A percentile compares a stretch with the other conserved stretches of the same genome.
Evolutionary conservation across 2,888 invertebrate genomes (phyloP).

Genomic region (Sclerodermus sp.): DNA sequence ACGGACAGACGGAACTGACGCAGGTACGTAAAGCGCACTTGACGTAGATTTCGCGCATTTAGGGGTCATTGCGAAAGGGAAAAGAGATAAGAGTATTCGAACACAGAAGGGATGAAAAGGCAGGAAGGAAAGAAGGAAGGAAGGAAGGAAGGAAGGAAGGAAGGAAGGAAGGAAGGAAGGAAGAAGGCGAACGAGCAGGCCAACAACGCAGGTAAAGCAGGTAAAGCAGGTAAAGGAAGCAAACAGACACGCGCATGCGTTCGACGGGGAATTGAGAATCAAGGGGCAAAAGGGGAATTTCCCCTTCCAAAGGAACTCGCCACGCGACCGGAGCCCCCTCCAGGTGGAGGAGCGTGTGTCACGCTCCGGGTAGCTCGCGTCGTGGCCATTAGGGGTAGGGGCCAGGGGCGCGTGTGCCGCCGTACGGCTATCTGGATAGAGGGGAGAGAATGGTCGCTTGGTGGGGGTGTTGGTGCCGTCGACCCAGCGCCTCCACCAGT

Average conservation of each 20-base stretch:
- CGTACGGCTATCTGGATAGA: slow-evolving; percentile 13
- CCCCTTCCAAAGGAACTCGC: slow-evolving; percentile 9
- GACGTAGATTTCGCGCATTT: too few species aligned
- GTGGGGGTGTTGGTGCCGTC: slow-evolving; percentile 37
- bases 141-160: too few species aligned
- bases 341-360: slow-evolving; percentile 47
- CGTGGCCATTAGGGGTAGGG: slow-evolving; percentile 46
- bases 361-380: slow-evolving; percentile 48
- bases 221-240: too few species aligned
- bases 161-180: too few species aligned
- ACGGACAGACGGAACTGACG: too few species aligned
- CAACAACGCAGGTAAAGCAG: too few species aligned
- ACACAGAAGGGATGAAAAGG: not conserved
- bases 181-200: too few species aligned
- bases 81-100: too few species aligned
- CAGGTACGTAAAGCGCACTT: not conserved
- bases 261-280: not conserved
- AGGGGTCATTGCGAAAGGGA: too few species aligned
- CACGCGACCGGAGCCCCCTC: slow-evolving; percentile 54
- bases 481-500: slow-evolving; percentile 43
- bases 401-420: slow-evolving; percentile 47
- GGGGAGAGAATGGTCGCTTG: slow-evolving; percentile 19
- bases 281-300: not conserved
- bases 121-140: not conserved
- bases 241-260: slow-evolving; percentile 4